phyloP scores from a whole-genome alignment of 2,888 invertebrate genomes.

The Hetaerina titia region DNA sequence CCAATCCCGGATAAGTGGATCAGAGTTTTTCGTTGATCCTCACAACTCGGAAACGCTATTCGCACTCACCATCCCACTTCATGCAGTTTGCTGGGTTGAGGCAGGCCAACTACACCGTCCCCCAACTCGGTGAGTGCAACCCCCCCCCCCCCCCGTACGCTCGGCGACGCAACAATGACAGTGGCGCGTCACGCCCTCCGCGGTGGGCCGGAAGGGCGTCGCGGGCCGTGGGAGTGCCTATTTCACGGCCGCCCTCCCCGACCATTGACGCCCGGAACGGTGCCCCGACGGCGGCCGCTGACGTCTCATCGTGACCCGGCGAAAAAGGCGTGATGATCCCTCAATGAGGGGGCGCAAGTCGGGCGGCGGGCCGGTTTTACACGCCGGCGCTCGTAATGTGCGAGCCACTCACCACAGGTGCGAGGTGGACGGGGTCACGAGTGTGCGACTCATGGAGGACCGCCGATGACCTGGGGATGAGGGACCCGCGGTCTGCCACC shows the following conservation, averaged over 20 bases:
- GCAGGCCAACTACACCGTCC: too few relatives aligned
- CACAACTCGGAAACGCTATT: too few relatives aligned
- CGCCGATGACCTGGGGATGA: constrained; percentile 11
- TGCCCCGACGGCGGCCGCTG: background rate
- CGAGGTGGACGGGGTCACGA: background rate
- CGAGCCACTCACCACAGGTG: background rate
- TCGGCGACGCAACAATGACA: too few relatives aligned
- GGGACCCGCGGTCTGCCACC: background rate
- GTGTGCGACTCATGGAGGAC: constrained; percentile 16
- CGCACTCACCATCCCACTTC: too few relatives aligned
- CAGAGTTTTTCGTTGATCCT: too few relatives aligned
- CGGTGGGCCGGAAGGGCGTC: background rate
- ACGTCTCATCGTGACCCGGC: constrained; percentile 24
- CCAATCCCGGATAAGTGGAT: too few relatives aligned
- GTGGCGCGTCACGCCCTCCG: background rate
- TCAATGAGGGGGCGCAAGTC: background rate
- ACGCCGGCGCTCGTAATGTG: background rate
- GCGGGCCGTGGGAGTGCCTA: too few relatives aligned
- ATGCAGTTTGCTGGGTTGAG: too few relatives aligned
- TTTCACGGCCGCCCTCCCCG: background rate
- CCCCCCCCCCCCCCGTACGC: too few relatives aligned
- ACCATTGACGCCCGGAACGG: background rate
- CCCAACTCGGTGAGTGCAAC: too few relatives aligned
- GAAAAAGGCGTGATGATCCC: constrained; percentile 29
- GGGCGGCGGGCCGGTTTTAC: background rate